phyloP scores from a whole-genome alignment of 2,888 invertebrate genomes.

The Parascotia fuliginaria region DNA sequence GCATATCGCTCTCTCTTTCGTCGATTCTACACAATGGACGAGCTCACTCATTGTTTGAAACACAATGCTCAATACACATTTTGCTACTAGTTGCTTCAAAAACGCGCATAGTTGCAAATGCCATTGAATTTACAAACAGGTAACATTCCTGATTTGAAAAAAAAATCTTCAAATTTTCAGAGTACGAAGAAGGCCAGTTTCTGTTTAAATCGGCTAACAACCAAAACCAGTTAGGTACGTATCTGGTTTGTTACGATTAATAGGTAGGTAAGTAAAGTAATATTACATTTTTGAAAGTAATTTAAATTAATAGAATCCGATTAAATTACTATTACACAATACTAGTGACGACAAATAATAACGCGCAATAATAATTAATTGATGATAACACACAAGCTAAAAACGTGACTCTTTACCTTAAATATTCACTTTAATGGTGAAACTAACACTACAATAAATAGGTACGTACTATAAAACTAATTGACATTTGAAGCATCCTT shows the following conservation, averaged over 20 bases:
- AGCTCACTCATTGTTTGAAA: conserved; percentile 66
- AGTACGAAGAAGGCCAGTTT: background rate
- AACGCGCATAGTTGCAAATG: conserved; percentile 32
- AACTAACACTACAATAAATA: background rate
- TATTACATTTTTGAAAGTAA: conserved; percentile 2
- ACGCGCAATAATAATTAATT: conserved; percentile 31
- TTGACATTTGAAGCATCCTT: too few species aligned
- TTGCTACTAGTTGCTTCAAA: conserved; percentile 41
- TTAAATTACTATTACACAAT: conserved; percentile 9
- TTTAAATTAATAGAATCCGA: conserved; percentile 17
- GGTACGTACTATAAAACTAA: too few species aligned
- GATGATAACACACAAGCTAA: conserved; percentile 23
- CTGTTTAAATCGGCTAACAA: background rate
- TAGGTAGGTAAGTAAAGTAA: background rate
- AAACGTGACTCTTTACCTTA: background rate
- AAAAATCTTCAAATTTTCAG: conserved; percentile 2
- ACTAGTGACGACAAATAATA: conserved; percentile 14
- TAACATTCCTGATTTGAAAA: conserved; percentile 7
- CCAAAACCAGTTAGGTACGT: conserved; percentile 1
- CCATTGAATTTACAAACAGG: conserved; percentile 25
- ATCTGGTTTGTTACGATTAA: conserved; percentile 3
- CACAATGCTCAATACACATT: conserved; percentile 59
- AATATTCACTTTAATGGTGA: background rate
- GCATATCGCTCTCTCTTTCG: conserved; percentile 74
- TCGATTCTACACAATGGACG: conserved; percentile 64